Conservation (phyloP, 2,797 vertebrate genomes). For the Triplophysa yarkandensis region DNA sequence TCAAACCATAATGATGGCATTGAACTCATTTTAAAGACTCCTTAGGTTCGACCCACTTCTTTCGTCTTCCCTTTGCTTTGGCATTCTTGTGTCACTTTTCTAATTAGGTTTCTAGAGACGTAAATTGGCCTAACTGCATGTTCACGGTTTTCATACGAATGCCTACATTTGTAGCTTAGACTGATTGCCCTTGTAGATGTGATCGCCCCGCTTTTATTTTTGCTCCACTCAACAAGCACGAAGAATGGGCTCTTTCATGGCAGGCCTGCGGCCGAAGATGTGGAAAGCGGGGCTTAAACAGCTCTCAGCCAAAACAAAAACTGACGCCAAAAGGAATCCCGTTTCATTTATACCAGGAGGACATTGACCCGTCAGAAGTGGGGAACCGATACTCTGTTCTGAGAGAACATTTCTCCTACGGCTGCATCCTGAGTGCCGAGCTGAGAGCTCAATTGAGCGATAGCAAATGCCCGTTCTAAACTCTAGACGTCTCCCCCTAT, state of each 20-base stretch:
- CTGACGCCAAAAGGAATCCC: slow-evolving; percentile 56
- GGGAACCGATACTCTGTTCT: slow-evolving; percentile 43
- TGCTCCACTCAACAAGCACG: slow-evolving; percentile 49
- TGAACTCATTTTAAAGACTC: too few species aligned
- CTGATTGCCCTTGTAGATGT: slow-evolving; percentile 60
- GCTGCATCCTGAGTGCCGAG: slow-evolving; percentile 11
- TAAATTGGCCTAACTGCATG: slow-evolving; percentile 23
- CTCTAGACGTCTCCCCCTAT: slow-evolving; percentile 34
- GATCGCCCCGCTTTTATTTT: slow-evolving; percentile 54
- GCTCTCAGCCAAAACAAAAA: slow-evolving; percentile 63
- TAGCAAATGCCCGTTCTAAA: slow-evolving; percentile 31
- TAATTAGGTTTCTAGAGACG: slow-evolving; percentile 27
- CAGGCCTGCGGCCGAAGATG: slow-evolving; percentile 51
- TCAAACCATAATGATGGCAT: not conserved
- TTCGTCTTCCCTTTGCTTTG: not conserved
- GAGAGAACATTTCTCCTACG: slow-evolving; percentile 38
- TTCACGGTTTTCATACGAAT: slow-evolving; percentile 40
- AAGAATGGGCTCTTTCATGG: slow-evolving; percentile 64
- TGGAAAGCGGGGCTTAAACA: slow-evolving; percentile 61
- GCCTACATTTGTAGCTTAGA: slow-evolving; percentile 56
- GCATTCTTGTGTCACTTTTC: not conserved
- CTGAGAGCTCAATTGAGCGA: slow-evolving; percentile 11
- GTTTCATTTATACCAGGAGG: slow-evolving; percentile 57
- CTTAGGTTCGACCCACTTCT: not conserved
- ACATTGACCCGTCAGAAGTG: slow-evolving; percentile 52